Conservation (phyloP, 92 coral and sea anemone genomes). For the Palythoa grandiflora region DNA sequence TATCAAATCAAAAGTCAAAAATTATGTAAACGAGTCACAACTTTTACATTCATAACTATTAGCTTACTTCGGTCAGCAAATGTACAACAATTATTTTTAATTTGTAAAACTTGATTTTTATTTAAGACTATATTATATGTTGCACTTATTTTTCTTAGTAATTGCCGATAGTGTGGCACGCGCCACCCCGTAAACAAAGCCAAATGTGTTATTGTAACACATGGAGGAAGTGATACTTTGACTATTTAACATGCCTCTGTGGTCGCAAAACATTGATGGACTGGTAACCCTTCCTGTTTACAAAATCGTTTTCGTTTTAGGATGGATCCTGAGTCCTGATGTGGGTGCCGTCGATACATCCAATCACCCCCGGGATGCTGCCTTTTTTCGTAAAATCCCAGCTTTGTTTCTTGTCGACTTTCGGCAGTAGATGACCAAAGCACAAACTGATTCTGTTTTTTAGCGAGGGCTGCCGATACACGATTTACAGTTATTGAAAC, state of each 20-base stretch:
- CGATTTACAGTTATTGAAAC: not conserved
- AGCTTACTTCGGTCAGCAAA: not conserved
- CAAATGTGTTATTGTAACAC: not conserved
- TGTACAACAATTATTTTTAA: not conserved
- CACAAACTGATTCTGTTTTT: constrained; percentile 1
- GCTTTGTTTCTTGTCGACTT: not conserved
- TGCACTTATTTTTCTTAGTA: not conserved
- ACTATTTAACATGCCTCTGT: constrained; percentile 4
- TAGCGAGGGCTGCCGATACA: not conserved
- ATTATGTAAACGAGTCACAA: too few relatives aligned
- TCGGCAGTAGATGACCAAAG: not conserved
- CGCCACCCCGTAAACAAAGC: not conserved
- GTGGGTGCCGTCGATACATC: constrained; percentile 9
- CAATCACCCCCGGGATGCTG: constrained; percentile 21
- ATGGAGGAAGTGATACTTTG: not conserved
- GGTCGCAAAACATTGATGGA: constrained; percentile 5
- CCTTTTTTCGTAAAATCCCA: not conserved
- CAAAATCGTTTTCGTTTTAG: constrained; percentile 3
- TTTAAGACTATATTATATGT: not conserved
- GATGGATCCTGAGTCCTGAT: not conserved
- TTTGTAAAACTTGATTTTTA: constrained; percentile 2
- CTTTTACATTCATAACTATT: not conserved
- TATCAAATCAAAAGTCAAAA: not conserved
- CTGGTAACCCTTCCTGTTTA: constrained; percentile 13
- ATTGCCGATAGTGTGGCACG: too few relatives aligned